Conservation (phyloP, 2,113 vertebrate genomes). For the Scophthalmus maximus region DNA sequence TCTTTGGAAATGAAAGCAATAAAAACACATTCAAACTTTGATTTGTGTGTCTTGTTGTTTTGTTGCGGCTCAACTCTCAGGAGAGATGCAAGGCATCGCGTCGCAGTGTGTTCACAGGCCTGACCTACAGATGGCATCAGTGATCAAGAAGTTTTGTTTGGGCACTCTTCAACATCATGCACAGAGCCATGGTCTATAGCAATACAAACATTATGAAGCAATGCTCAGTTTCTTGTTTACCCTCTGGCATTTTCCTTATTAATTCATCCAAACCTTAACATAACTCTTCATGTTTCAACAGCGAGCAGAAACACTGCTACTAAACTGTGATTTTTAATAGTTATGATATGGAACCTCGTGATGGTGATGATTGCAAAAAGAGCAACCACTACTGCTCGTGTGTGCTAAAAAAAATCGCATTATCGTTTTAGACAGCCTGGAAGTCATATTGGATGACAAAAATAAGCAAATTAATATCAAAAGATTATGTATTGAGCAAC, state of each 20-base stretch:
- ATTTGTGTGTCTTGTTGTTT: conserved; percentile 19
- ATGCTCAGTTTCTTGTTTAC: not conserved
- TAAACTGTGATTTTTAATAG: no score
- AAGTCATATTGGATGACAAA: no score
- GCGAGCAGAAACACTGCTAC: no score
- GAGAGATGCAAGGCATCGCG: not conserved
- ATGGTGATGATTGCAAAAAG: no score
- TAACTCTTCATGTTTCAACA: no score
- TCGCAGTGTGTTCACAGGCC: conserved; percentile 23
- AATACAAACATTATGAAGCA: not conserved
- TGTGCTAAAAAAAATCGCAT: no score
- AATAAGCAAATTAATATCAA: no score
- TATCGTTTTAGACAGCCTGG: no score
- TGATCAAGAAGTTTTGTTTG: conserved; percentile 34
- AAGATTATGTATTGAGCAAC: no score
- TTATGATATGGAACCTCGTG: no score
- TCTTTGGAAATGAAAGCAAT: conserved; percentile 85
- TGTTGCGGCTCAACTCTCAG: not conserved
- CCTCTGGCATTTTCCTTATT: not conserved
- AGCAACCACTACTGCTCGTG: no score
- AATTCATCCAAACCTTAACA: no score
- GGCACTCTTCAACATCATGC: not conserved
- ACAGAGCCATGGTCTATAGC: not conserved
- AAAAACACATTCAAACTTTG: conserved; percentile 67
- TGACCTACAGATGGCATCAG: conserved; percentile 73